Evolutionary conservation across 2,113 vertebrate species (phyloP), one percentile per base, ranked within the genome.

Genomic region (Ciconia maguari): DNA sequence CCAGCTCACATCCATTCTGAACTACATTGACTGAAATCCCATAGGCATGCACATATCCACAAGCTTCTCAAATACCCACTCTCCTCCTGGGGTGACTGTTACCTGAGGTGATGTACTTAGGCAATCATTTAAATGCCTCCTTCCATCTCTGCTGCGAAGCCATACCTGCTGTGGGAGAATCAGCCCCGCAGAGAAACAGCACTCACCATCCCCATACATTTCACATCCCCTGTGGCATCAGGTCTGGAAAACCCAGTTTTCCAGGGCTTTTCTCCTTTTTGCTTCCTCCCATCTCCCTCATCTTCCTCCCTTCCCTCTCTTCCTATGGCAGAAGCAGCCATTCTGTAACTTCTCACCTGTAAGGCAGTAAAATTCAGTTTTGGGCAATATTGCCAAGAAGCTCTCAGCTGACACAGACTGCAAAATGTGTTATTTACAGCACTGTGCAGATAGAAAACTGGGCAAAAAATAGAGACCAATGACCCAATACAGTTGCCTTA

Each of bases 121-220:
- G 11, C 7, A 79, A 16, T 6, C 38, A 48, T 36, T 82, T 51
- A 14, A 85, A 83, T 34, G 85, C 7, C 6, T 82, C 34, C 11
- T 70, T 84, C 54, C 12, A 6, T 46, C n/a, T 72, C 44, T 32
- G 19, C 27, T 49, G 6, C 0, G 0, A 77, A 71, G 12, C 15
- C 1, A 0, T 26, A 48, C n/a, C 70, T 74, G 26, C 41, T 84
- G 29, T 2, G 1, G 36, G 22, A 87, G 1, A 64, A 65, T 38
- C 10, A 11, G 10, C 27, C 25, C 3, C 3, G 1, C 14, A 83
- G 25, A 62, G 32, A 87, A 78, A 46, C 13, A 44, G 6, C 11
- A 22, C 13, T 74, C 10, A 9, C 19, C 17, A 41, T 68, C n/a
- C 32, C 32, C 26, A 21, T 21, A 2, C 9, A 42, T 52, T 74